These are phyloP conservation scores for Rissa tridactyla DNA, from an alignment of 2,113 vertebrate genomes.

Conservation along the genomic window DNA sequence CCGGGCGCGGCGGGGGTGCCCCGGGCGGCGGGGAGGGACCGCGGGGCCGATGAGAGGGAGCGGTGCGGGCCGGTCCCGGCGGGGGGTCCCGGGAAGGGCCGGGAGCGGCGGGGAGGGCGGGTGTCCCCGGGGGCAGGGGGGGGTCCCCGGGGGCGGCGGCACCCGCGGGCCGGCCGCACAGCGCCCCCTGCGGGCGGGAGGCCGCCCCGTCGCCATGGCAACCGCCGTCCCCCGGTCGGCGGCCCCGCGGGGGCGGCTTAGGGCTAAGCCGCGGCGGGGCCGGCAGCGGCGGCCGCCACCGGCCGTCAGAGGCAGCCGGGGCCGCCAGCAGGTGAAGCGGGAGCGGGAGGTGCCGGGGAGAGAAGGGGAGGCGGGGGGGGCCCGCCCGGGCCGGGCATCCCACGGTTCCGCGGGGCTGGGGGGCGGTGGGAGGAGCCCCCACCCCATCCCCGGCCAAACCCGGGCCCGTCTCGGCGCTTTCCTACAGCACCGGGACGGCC, in stretches of 20 bases:
- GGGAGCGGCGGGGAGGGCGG: too few species aligned
- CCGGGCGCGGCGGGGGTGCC: too few species aligned
- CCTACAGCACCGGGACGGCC: accelerated
- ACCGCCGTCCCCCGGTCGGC: background rate
- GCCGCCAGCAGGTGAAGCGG: background rate
- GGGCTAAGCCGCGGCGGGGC: background rate
- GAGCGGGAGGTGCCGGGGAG: background rate
- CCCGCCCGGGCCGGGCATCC: background rate
- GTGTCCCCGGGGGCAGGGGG: too few species aligned
- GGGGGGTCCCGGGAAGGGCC: background rate
- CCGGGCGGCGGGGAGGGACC: too few species aligned
- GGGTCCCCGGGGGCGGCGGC: too few species aligned
- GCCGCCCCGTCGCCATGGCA: background rate
- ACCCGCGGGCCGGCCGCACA: background rate
- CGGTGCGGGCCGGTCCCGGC: background rate
- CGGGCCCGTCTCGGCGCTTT: background rate
- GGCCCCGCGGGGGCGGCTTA: background rate
- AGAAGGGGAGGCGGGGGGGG: too few species aligned
- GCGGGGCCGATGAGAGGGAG: too few species aligned
- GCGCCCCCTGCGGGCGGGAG: background rate
- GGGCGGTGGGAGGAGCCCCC: background rate
- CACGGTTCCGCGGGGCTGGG: background rate
- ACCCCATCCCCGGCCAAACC: too few species aligned
- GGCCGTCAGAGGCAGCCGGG: background rate
- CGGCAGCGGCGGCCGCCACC: background rate